These are phyloP conservation scores for Nothocercus julius DNA, from an alignment of 2,113 vertebrate species.

Conservation along the genomic window DNA sequence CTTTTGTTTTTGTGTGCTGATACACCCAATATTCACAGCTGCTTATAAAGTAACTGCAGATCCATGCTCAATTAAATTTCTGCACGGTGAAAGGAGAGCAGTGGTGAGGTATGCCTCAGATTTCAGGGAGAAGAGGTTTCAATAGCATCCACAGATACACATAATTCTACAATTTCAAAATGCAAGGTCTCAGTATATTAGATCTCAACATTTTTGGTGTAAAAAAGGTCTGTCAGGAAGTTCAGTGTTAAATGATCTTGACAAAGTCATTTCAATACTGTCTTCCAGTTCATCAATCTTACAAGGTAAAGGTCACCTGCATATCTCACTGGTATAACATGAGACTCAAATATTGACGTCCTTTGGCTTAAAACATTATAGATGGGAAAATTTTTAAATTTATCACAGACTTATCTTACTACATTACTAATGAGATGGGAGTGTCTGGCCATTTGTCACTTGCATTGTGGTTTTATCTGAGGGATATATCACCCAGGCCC, in stretches of 20 bases:
- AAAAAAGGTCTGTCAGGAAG: background rate
- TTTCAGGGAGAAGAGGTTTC: background rate
- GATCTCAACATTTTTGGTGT: background rate
- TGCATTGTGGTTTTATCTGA: background rate
- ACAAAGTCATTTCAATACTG: background rate
- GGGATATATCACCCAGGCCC: background rate
- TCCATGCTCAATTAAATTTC: background rate
- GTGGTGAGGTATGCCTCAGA: background rate
- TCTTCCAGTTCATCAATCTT: background rate
- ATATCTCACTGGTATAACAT: background rate
- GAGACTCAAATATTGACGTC: slow-evolving; percentile 14
- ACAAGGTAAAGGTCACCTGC: background rate
- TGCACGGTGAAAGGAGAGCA: background rate
- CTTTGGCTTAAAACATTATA: background rate
- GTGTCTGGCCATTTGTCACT: background rate
- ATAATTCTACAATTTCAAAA: background rate
- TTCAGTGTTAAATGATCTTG: background rate
- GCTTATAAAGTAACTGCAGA: background rate
- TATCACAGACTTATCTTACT: slow-evolving; percentile 6
- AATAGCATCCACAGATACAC: background rate
- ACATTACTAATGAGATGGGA: background rate
- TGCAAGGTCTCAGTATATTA: background rate
- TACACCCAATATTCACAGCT: background rate
- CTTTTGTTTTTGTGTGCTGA: background rate
- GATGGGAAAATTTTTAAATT: slow-evolving; percentile 12